Evolutionary conservation across 1,140 invertebrate genomes (phyloP), one percentile per base, ranked within the genome.

Genomic region (Drosophila nebulosa): DNA sequence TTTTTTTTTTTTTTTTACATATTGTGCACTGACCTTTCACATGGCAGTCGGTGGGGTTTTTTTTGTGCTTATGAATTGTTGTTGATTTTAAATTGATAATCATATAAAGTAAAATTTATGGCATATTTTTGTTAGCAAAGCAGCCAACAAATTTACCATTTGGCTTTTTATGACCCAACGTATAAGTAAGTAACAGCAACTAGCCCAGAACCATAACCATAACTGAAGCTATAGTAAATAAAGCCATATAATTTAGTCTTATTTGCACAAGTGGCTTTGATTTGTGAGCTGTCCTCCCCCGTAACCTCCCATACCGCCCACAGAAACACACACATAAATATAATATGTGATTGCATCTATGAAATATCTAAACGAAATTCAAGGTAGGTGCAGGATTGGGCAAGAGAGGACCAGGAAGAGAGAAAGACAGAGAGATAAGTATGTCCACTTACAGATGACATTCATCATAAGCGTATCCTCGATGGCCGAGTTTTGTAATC

Each of bases 381-480:
- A 46, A 46, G 39, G 39, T 46, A 46, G 27, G 27, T 5, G 1
- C 5, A 10, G 30, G 10, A 12, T 3, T 35, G 7, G 14, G 14
- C 18, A 42, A 42, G 39, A 6, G 6, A 2, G 14, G 14, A n/a
- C 1, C 2, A n/a, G 12, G 14, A 1, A 21, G 39, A 7, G 16
- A n/a, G 35, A 3, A 14, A 36, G 7, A 12, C n/a, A 12, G 7
- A 4, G 3, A 21, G 2, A 42, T 39, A 53, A 24, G 42, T 27
- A 32, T 46, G 50, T 67, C 32, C 53, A 96, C 96, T 97, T 93
- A 97, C 96, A 97, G 64, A 97, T 95, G 78, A 98, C 95, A 91
- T 97, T 96, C 60, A 98, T 92, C 74, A 94, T 94, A 89, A 97
- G 95, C 35, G 94, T 94, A 89, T 97, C 96, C 84, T 97, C 96